Base-by-base conservation (phyloP, 2,113 vertebrate genomes). In the Acrocephalus kingi region DNA sequence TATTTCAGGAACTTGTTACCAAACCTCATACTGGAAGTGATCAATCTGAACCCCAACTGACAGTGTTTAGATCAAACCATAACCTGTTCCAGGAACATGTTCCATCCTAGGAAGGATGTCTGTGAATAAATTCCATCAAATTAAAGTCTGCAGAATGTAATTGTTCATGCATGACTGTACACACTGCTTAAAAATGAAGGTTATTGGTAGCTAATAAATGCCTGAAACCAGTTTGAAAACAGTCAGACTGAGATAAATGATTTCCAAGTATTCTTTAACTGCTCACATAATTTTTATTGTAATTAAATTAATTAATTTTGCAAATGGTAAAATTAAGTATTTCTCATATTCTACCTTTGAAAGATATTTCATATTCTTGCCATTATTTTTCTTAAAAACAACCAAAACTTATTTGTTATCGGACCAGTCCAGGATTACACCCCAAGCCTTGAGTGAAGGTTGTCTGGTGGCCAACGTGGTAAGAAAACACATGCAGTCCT, bases 41-140 rank as follows among this genome's bases (percentile, higher is more conserved):
- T 95, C 84, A 94, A 73, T 90, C 71, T 91, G 63, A 73, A 69
- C 46, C 13, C 43, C 66, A 54, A 80, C 46, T 91, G 77, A 69
- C 86, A 83, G 59, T 81, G 69, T 78, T 96, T 90, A 89, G 76
- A 77, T 72, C 76, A 94, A 96, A 94, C 13, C 0, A 3, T 62
- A 93, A 73, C 67, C 72, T 95, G 25, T 88, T 94, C 68, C 91
- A 92, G 89, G 89, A 96, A 92, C 9, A 39, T 0, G 7, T 66
- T 89, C 30, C 43, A 48, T 69, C 35, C 33, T 62, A 90, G 49
- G 54, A 87, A 93, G 46, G 35, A 85, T 76, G 74, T 76, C 78
- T 94, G 58, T 62, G 84, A 96, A 94, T 91, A 84, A 93, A 95
- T 92, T 78, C 48, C 49, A 69, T 72, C 56, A 87, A 72, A 94